Base-by-base conservation (phyloP, 2,888 invertebrate genomes). In the Saturnia japonica region DNA sequence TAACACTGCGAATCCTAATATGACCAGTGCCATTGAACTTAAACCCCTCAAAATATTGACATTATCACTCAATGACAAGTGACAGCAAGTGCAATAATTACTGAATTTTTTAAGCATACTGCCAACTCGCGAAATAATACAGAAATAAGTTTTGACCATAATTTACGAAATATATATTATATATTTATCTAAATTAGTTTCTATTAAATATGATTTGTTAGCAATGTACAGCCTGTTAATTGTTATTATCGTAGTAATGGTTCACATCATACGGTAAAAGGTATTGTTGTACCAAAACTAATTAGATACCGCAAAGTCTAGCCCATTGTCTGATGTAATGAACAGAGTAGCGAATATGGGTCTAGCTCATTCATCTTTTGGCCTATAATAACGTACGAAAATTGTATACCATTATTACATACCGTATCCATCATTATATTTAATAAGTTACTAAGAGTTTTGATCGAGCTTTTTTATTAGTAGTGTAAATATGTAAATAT, bases 271-370 rank as follows among this genome's bases (percentile, higher is more conserved):
- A 62, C n/a, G 19, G 8, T 40, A 40, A 7, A 64, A 40, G 64
- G 40, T 64, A 40, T 40, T 64, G 57, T 60, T 60, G 3, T 28
- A 60, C 8, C 40, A 7, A 64, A 64, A 64, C 22, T 64, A 64
- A 64, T 64, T 40, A 64, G 62, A 62, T 19, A 62, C 34, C 40
- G 0, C 57, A 14, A 62, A 40, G 64, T 64, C 64, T 34, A 40
- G 19, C n/a, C 64, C 19, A 64, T 64, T 64, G 64, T 64, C 40
- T 40, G 64, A 40, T 40, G 22, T 64, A 64, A 64, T 64, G 19
- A 64, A 64, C n/a, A 34, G n/a, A 64, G 40, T 64, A 64, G 40
- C n/a, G 40, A n/a, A 34, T 40, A 64, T n/a, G 1, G 34, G 40
- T 64, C 34, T 34, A 40, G 64, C 9, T 11, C 1, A 64, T 40